Evolutionary conservation across 92 coral and sea anemone species (phyloP).

Genomic region (Ricordea florida): DNA sequence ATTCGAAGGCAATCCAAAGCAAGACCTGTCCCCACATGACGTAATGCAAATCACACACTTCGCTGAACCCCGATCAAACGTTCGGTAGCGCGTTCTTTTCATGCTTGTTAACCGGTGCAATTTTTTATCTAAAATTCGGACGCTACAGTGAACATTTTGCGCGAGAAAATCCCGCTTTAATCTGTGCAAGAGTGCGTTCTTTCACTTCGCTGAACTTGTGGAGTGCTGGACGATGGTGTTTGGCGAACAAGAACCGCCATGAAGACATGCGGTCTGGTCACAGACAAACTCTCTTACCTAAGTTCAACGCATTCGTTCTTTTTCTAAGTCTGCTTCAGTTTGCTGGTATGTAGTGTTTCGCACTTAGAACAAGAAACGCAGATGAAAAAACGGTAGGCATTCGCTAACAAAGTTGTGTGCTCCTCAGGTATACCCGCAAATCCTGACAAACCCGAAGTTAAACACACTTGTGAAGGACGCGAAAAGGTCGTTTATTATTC

Average conservation of each 20-base stretch:
- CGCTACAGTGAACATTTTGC: slow-evolving; percentile 38
- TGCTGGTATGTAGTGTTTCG: slow-evolving; percentile 32
- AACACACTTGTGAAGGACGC: neutral
- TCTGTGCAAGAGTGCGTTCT: neutral
- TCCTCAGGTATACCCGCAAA: slow-evolving; percentile 17
- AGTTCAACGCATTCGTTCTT: slow-evolving; percentile 11
- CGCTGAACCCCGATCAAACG: neutral
- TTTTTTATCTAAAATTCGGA: slow-evolving; percentile 23
- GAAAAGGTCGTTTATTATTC: neutral
- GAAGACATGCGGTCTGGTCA: slow-evolving; percentile 69
- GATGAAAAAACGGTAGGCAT: neutral
- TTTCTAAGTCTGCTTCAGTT: slow-evolving; percentile 19
- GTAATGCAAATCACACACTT: slow-evolving; percentile 45
- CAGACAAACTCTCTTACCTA: slow-evolving; percentile 22
- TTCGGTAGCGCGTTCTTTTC: neutral
- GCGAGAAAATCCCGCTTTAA: neutral
- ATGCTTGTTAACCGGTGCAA: slow-evolving; percentile 23
- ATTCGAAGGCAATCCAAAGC: slow-evolving; percentile 29
- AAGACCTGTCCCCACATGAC: slow-evolving; percentile 72
- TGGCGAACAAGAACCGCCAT: slow-evolving; percentile 40
- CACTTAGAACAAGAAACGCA: neutral
- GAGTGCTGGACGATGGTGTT: too few species aligned
- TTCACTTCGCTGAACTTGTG: slow-evolving; percentile 5
- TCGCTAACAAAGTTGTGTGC: neutral
- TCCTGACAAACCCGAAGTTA: slow-evolving; percentile 15